Evolutionary conservation across 2,797 vertebrate species (phyloP), one percentile per base, ranked within the genome.

Genomic region (Rhincodon typus): DNA sequence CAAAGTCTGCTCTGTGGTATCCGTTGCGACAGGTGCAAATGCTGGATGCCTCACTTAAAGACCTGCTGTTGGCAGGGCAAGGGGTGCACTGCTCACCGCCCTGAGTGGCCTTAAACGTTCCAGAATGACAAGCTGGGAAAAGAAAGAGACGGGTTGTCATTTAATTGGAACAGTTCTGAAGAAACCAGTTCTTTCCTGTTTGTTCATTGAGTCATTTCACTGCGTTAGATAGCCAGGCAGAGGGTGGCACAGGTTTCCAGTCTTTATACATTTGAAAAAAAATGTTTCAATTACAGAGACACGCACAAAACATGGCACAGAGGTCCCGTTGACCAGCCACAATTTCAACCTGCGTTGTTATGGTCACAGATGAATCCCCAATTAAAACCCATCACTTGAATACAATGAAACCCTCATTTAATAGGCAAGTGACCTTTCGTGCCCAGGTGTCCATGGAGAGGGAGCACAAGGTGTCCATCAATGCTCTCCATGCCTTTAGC

Each of bases 101-200:
- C 97, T 99, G 99, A 96, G 97, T 99, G 57, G 99, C 98, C 97
- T 99, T 99, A 98, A 99, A 99, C 0, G 98, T 99, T 96, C 99
- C 99, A 0, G 98, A 98, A 2, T 99, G 98, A 96, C 99, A 99
- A 57, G 99, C 99, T 99, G 98, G 1, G 96, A 96, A 96, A 96
- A 84, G 97, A 94, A 82, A 97, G 70, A 23, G 97, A 91, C 96
- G 86, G 96, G 3, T 30, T 0, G 90, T 72, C 46, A 95, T 10
- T 4, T 93, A 74, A 95, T 19, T 42, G 27, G 62, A 15, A 23
- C 21, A 74, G 46, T 72, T 30, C 69, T 42, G 21, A 38, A 93
- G 69, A 38, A 93, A 93, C 12, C 50, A 23, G 1, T 13, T 1
- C 42, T 42, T 69, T 93, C 69, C 66, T 42, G 30, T 25, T n/a